Base-by-base conservation (phyloP, 1,140 invertebrate species). In the Leucophenga varia region DNA sequence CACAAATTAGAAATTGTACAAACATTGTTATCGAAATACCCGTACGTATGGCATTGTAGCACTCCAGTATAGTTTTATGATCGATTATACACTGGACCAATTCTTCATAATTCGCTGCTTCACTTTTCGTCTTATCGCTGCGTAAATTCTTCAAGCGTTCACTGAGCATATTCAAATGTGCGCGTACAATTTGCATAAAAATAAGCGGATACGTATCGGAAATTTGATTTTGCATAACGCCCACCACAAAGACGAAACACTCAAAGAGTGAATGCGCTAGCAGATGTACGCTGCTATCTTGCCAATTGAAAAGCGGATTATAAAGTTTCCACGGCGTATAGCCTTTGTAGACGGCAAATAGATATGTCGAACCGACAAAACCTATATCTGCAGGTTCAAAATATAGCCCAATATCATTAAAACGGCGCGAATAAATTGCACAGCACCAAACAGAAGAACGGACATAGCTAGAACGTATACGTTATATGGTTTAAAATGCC, bases 301-400 rank as follows among this genome's bases (percentile, higher is more conserved):
- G 55, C 61, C 63, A 65, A 21, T 65, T 55, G n/a, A 58, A 6
- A n/a, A 65, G 43, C 0, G 61, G 61, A 56, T 61, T 65, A 12
- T 67, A 65, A 0, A 65, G 31, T 0, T 52, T 43, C 61, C 61
- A 65, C 0, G 61, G 63, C 9, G 58, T 52, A n/a, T 32, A 44
- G 2, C 61, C 61, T 28, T 43, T 55, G 0, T 64, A 13, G 1
- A 50, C 47, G 18, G 54, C 54, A 1, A 57, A 55, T 2, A 60
- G 42, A 9, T 61, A 64, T 1, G 61, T 64, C 0, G 58, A 59
- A 1, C 43, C 47, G 0, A 49, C 42, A 47, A 52, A 65, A 12
- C 61, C 52, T 65, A 49, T 10, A 65, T 51, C 22, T 51, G 55
- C 16, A 48, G 18, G n/a, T n/a, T n/a, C n/a, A n/a, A n/a, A n/a